A percentile compares a stretch with the other conserved stretches of the same genome.
Conservation (phyloP, 2,113 vertebrate species). For the Nyctereutes procyonoides region DNA sequence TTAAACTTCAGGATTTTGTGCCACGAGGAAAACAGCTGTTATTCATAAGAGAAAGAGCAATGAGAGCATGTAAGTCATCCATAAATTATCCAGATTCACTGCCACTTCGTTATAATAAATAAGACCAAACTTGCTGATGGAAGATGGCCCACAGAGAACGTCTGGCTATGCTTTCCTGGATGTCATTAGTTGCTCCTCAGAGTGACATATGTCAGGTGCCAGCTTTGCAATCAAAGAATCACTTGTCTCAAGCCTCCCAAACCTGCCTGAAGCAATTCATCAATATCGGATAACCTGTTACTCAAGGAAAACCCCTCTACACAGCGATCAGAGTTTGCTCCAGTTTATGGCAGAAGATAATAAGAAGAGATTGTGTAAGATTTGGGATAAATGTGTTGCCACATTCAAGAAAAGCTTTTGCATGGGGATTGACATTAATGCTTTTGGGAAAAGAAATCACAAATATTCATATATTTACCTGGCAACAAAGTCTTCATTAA, state of each 20-base stretch:
- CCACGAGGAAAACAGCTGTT: constrained; percentile 39
- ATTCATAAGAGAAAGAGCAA: background rate
- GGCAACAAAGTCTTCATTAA: background rate
- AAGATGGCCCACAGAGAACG: background rate
- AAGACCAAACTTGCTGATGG: constrained; percentile 35
- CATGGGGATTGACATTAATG: background rate
- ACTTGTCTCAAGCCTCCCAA: constrained; percentile 35
- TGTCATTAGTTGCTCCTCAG: background rate
- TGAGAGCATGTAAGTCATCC: constrained; percentile 12
- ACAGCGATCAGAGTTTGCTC: background rate
- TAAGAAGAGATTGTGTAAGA: background rate
- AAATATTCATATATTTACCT: constrained; percentile 1
- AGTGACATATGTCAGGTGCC: constrained; percentile 59
- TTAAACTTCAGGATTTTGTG: constrained; percentile 46
- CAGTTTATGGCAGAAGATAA: background rate
- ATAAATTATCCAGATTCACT: constrained; percentile 27
- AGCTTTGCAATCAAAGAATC: constrained; percentile 53
- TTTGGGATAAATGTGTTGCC: background rate
- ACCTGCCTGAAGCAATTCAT: constrained; percentile 51
- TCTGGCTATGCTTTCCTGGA: background rate
- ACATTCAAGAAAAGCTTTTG: background rate
- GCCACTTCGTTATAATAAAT: background rate
- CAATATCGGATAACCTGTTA: constrained; percentile 48
- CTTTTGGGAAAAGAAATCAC: background rate
- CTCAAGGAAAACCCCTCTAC: background rate